A percentile compares a stretch with the other conserved stretches of the same genome.
Conservation (phyloP, 35 echinoderm and acorn worm genomes). For the Lytechinus pictus region DNA sequence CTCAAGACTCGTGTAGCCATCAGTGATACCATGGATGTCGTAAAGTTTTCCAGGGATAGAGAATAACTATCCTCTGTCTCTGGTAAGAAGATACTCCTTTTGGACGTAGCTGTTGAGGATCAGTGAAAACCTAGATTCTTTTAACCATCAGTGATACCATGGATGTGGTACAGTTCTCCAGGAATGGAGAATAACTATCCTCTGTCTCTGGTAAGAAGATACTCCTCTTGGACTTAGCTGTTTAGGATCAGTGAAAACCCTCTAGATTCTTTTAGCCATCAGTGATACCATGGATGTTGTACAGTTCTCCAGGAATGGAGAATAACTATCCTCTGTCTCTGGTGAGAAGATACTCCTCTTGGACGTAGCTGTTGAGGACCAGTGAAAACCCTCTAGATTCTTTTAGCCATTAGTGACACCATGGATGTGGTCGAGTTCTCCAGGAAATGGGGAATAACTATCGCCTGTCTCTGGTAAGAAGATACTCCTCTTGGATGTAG, state of each 20-base stretch:
- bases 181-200: conserved; percentile 73
- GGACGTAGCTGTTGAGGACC: conserved; percentile 56
- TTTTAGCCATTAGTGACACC: neutral
- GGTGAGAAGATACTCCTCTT: conserved; percentile 78
- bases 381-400: neutral
- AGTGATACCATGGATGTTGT: too few relatives aligned
- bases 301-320: conserved; percentile 76
- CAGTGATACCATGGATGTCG: too few relatives aligned
- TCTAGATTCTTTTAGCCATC: neutral
- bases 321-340: conserved; percentile 70
- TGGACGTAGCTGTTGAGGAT: conserved; percentile 59
- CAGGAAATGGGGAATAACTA: conserved; percentile 67
- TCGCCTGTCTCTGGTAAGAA: conserved; percentile 72
- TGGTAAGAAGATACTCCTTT: conserved; percentile 76
- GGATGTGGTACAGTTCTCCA: conserved; percentile 51
- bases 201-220: conserved; percentile 75
- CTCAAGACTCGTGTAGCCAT: neutral
- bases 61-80: conserved; percentile 73
- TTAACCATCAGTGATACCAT: too few relatives aligned
- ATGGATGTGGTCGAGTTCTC: neutral
- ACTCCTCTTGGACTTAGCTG: conserved; percentile 71
- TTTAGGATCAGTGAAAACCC: neutral
- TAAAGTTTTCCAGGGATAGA: conserved; percentile 69
- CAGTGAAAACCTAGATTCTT: neutral
- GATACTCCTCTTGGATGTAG: conserved; percentile 80